Conservation (phyloP, 2,113 vertebrate species). For the Danio rerio region GRCz12tu NC_133181.1:6848501-6849000, state of each 20-base stretch:
- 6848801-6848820: not conserved
- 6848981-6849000: constrained; percentile 2
- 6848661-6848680: too few relatives aligned
- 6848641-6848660: too few relatives aligned
- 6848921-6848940: constrained; percentile 22
- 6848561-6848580: too few relatives aligned
- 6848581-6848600: too few relatives aligned
- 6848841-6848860: not conserved
- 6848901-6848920: constrained; percentile 29
- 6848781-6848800: not conserved
- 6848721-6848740: not conserved
- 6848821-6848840: not conserved
- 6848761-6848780: not conserved
- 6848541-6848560: too few relatives aligned
- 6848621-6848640: too few relatives aligned
- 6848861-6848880: too few relatives aligned
- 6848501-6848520: too few relatives aligned
- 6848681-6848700: too few relatives aligned
- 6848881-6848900: constrained; percentile 18
- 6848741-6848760: not conserved
- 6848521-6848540: too few relatives aligned
- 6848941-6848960: not conserved
- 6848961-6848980: constrained; percentile 44
- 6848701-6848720: not conserved
- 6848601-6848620: too few relatives aligned